Conservation (phyloP, 2,797 vertebrate species). For the Oryzias sinensis region DNA sequence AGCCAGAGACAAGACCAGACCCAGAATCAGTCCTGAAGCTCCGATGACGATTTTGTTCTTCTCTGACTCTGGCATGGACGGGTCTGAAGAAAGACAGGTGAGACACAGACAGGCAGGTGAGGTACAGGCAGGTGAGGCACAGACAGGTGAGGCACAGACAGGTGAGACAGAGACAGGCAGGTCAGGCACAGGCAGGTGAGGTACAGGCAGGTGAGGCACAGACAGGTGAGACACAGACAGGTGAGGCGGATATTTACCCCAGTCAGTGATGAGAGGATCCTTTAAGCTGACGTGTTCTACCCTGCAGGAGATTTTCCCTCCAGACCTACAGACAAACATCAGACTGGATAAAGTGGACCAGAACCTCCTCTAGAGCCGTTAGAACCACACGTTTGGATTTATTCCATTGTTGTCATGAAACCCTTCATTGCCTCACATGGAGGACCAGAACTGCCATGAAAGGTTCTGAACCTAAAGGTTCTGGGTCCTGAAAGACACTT, state of each 20-base stretch:
- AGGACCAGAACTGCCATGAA: no score
- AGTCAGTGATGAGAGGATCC: constrained; percentile 45
- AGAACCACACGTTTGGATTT: no score
- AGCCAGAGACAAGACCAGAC: constrained; percentile 59
- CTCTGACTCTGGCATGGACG: constrained; percentile 53
- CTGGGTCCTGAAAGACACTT: no score
- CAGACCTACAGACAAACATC: constrained; percentile 40
- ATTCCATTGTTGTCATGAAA: no score
- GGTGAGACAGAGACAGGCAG: no score
- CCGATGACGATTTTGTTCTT: constrained; percentile 62
- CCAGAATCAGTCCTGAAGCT: constrained; percentile 64
- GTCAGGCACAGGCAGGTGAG: no score
- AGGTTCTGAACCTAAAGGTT: no score
- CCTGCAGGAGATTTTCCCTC: constrained; percentile 76
- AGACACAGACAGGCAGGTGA: no score
- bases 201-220: no score
- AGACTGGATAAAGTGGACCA: not conserved
- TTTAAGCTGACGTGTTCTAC: constrained; percentile 70
- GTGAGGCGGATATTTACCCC: constrained; percentile 58
- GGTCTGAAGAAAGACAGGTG: constrained; percentile 35
- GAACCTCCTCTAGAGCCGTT: not conserved
- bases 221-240: not conserved
- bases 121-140: no score
- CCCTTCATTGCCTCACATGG: no score
- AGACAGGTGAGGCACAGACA: no score